These are phyloP conservation scores for Caloenas nicobarica DNA, from an alignment of 2,113 vertebrate genomes.

Conservation along the genomic window DNA sequence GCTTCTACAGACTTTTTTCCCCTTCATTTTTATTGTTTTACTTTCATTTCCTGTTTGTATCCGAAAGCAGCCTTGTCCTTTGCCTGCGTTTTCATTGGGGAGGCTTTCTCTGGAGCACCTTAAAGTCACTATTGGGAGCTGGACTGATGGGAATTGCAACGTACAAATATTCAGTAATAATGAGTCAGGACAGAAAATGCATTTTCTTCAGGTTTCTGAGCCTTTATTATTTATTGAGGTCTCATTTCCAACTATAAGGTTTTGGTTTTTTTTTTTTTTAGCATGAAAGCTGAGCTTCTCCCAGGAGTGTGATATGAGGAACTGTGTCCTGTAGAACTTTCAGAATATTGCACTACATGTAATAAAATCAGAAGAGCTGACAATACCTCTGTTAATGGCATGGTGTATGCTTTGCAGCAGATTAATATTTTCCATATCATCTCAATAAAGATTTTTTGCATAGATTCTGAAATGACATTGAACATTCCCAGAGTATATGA, in stretches of 20 bases:
- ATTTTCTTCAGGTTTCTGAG: background rate
- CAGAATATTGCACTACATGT: background rate
- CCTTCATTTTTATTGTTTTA: background rate
- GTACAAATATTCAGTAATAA: slow-evolving; percentile 1
- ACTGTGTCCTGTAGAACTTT: background rate
- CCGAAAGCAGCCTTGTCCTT: background rate
- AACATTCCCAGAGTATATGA: background rate
- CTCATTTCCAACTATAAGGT: background rate
- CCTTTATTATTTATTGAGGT: background rate
- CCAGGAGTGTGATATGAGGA: background rate
- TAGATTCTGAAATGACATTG: background rate
- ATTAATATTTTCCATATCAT: background rate
- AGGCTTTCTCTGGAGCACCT: background rate
- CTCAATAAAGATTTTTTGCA: background rate
- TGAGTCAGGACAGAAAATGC: background rate
- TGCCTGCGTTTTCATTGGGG: background rate
- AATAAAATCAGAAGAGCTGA: background rate
- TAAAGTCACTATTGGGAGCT: background rate
- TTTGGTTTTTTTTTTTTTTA: background rate
- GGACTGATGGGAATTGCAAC: background rate
- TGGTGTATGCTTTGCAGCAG: background rate
- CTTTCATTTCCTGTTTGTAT: slow-evolving; percentile 33
- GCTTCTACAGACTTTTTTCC: background rate
- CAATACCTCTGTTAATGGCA: background rate
- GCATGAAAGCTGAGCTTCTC: background rate